phyloP scores from a whole-genome alignment of 2,797 vertebrate species.

The Myotis pilosus region DNA sequence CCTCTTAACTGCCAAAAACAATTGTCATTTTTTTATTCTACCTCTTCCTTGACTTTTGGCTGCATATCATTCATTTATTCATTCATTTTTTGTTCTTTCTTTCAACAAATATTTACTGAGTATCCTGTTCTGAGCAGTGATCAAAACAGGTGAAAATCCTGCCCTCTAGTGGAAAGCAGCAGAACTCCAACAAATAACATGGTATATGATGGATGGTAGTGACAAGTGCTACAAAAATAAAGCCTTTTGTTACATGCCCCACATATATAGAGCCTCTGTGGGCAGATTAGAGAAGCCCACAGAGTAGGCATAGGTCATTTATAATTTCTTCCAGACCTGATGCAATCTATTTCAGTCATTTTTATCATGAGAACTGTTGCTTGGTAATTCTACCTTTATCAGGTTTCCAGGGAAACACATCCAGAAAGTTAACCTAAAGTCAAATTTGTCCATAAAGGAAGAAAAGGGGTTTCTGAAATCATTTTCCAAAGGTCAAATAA shows the following conservation, averaged over 20 bases:
- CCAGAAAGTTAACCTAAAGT: not conserved
- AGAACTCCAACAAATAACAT: not conserved
- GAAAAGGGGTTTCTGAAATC: not conserved
- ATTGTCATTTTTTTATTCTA: not conserved
- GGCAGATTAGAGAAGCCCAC: not conserved
- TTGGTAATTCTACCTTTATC: conserved; percentile 7
- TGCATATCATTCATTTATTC: not conserved
- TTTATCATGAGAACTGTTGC: not conserved
- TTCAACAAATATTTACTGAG: not conserved
- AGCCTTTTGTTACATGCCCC: not conserved
- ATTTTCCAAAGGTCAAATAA: not conserved
- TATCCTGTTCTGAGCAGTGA: not conserved
- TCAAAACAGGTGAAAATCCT: not conserved
- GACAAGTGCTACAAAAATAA: not conserved
- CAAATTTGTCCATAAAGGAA: not conserved
- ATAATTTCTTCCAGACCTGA: not conserved
- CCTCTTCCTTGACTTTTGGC: not conserved
- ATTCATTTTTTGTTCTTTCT: not conserved
- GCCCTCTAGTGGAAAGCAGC: not conserved
- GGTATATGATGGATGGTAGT: not conserved
- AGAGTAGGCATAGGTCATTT: not conserved
- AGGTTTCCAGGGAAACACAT: not conserved
- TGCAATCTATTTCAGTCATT: not conserved
- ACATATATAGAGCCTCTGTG: not conserved
- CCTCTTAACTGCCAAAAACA: not conserved